Base-by-base conservation (phyloP, 2,888 invertebrate species). In the Timema podura region DNA sequence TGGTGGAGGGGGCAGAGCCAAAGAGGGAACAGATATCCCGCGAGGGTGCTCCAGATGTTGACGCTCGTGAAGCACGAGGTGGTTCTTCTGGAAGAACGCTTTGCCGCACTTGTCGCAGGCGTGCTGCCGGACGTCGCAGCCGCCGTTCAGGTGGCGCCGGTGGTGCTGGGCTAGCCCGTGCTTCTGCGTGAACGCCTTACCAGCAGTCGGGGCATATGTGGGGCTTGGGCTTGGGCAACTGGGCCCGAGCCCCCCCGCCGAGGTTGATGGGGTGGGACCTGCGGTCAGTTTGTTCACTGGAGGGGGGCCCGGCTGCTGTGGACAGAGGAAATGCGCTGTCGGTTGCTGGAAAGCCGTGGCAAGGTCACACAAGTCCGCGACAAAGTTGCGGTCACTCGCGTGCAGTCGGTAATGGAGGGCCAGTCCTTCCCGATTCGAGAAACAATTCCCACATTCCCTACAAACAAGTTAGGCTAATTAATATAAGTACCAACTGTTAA, bases 1-100 rank as follows among this genome's bases (percentile, higher is more conserved):
- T 30, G 30, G 30, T 30, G 30, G 30, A 30, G 30, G 30, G 30
- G 30, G 30, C 30, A 30, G 3, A 30, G 30, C 30, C 30, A 30
- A 30, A 1, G 30, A 2, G 30, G 30, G 30, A 3, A 30, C 30
- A 30, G 30, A 30, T 30, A 30, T 30, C 30, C 30, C 30, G 30
- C 48, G 59, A 10, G 64, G 44, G 8, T n/a, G 82, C 76, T 89
- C 89, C 88, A 89, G 88, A 81, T 92, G 92, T 77, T 92, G 92
- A 70, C 92, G 84, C 81, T 92, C 92, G 79, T 93, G 93, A 70
- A 92, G 82, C 83, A 91, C 87, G 72, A 93, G 83, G 78, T 93
- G 92, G 79, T 92, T 92, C 82, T 92, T 92, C 81, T 93, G 93
- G 84, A 91, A 91, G 85, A 93, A 93, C 13, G 91, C 91, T 79